Evolutionary conservation across 2,888 invertebrate species (phyloP).

Genomic region (Ceriagrion tenellum): DNA sequence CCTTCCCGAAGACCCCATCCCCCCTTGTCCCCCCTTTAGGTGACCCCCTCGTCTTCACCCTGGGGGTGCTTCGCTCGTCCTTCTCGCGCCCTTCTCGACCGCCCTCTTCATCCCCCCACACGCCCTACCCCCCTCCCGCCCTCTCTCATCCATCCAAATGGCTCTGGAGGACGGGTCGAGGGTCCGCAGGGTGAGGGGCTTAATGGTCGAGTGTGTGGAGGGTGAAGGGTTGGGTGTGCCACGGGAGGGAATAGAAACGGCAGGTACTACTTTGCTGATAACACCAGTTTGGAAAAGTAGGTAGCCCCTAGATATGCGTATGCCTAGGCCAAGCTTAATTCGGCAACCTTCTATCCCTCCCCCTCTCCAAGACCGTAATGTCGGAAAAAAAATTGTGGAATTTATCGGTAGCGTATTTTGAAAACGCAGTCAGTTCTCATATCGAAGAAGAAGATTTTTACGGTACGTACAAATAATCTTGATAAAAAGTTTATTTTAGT

Average conservation of each 20-base stretch:
- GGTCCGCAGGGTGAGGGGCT: background rate
- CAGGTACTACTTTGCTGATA: background rate
- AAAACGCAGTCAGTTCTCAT: no score
- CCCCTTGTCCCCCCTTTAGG: background rate
- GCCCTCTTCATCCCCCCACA: conserved; percentile 17
- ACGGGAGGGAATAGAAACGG: background rate
- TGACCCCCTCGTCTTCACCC: conserved; percentile 14
- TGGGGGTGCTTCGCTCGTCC: conserved; percentile 16
- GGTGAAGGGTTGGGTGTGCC: background rate
- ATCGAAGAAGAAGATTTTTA: background rate
- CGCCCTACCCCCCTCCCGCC: background rate
- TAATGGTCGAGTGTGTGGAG: background rate
- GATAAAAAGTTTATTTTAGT: background rate
- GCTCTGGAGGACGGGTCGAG: conserved; percentile 23
- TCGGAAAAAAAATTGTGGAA: no score
- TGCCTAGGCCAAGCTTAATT: no score
- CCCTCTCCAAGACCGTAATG: no score
- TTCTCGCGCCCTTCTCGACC: background rate
- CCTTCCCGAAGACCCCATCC: background rate
- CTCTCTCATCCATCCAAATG: background rate
- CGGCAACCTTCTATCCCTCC: no score
- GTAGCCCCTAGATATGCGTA: no score
- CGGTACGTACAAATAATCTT: background rate
- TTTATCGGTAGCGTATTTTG: no score
- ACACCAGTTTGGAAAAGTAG: background rate